Base-by-base conservation (phyloP, 2,797 vertebrate genomes). In the Tinamus major region DNA sequence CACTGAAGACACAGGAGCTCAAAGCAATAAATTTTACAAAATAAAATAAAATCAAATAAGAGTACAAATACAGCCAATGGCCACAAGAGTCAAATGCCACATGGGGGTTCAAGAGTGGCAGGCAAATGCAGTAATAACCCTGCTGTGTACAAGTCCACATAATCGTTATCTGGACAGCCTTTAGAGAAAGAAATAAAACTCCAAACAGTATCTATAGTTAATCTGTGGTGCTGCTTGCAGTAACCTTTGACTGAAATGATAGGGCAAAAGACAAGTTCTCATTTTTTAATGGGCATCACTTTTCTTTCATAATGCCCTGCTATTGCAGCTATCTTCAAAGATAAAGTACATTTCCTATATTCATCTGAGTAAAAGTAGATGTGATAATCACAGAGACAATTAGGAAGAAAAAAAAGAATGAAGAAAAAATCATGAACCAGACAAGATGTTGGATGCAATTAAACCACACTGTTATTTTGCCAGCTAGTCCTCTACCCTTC, bases 21-120 rank as follows among this genome's bases (percentile, higher is more conserved):
- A 84, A 85, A 92, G 80, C 82, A 94, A 91, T 90, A 90, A 29
- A 94, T 88, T 95, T 78, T 65, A 93, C 89, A 84, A 89, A 94
- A 82, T 80, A 95, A 92, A 95, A 92, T 65, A 86, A 96, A 94
- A 94, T 35, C 6, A 68, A 86, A 96, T 94, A 94, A 92, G 68
- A 82, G 19, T 78, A 67, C 78, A 93, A 85, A 94, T 96, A 93
- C 56, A 93, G 80, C 27, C 13, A 27, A 82, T 64, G 61, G 88
- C 79, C 95, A 89, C 35, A 93, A 93, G 90, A 91, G 48, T 87
- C 92, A 85, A 88, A 95, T 79, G 92, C n/a, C 90, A 72, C 41
- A 9, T 31, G 21, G 11, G 61, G 67, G 75, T 81, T 94, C 87
- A 79, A 42, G 82, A 64, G 70, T 72, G 92, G 51, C 31, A 44